Conservation (phyloP, 1,140 invertebrate genomes). For the Drosophila kanapiae region DNA sequence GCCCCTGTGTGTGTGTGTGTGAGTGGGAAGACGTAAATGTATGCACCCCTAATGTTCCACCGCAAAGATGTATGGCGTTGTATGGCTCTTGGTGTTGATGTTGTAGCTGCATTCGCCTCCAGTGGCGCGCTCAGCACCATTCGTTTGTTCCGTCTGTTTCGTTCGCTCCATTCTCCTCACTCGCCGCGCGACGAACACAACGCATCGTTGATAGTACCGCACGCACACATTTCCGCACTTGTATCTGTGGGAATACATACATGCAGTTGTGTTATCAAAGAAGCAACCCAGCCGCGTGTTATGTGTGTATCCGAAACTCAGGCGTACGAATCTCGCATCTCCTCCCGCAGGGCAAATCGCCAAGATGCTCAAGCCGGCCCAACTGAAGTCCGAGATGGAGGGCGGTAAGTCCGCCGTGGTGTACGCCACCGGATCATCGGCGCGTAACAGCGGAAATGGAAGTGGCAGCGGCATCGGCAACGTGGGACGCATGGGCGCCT, state of each 20-base stretch:
- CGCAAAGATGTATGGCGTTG: conserved; percentile 16
- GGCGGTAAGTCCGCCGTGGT: conserved; percentile 51
- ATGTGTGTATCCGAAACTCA: conserved; percentile 37
- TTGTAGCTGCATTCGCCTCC: conserved; percentile 46
- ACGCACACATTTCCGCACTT: conserved; percentile 11
- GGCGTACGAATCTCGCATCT: conserved; percentile 15
- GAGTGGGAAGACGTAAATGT: conserved; percentile 21
- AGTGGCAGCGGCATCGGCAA: conserved; percentile 50
- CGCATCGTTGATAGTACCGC: conserved; percentile 41
- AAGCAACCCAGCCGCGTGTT: conserved; percentile 29
- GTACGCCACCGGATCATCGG: conserved; percentile 60
- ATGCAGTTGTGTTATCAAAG: conserved; percentile 40
- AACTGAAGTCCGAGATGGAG: conserved; percentile 70
- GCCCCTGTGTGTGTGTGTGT: conserved; percentile 6
- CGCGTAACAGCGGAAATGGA: conserved; percentile 52
- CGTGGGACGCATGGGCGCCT: conserved; percentile 73
- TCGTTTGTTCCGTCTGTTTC: conserved; percentile 26
- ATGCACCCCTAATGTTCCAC: conserved; percentile 47
- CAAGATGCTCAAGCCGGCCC: conserved; percentile 73
- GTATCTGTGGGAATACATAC: conserved; percentile 34
- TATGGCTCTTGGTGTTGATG: conserved; percentile 15
- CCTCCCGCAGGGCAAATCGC: conserved; percentile 69
- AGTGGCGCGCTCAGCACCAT: conserved; percentile 37
- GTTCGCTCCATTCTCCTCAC: conserved; percentile 26
- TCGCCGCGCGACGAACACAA: conserved; percentile 22